Base-by-base conservation (phyloP, 1,140 invertebrate species). In the Calosoma granatense region DNA sequence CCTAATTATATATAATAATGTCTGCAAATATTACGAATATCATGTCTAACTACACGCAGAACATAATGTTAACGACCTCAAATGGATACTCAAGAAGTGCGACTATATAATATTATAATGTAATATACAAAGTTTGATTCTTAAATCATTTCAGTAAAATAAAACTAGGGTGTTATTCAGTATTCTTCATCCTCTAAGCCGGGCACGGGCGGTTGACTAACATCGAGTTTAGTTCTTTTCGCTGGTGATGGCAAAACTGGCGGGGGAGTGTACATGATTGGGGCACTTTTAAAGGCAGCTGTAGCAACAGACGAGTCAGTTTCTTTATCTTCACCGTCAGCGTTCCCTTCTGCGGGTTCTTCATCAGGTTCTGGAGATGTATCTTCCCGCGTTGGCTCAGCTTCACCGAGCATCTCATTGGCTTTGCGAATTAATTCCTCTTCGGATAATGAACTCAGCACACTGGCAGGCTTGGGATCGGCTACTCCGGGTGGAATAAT, bases 341-440 rank as follows among this genome's bases (percentile, higher is more conserved):
- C 17, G 19, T 22, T n/a, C 15, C 11, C 20, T 19, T 22, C 19
- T n/a, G n/a, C n/a, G 11, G 22, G 12, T 20, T 3, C n/a, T 54
- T 22, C 17, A 20, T 22, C 53, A n/a, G 19, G 54, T 39, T n/a
- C 54, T 51, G 55, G 55, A 21, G 43, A 41, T 39, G 55, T 41
- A 23, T 43, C 55, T 22, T 22, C 47, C 11, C 43, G 39, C 39
- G 22, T 41, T 47, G 39, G 55, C n/a, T 52, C 55, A 17, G 56
- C 57, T 22, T 76, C 73, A 0, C 72, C 74, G n/a, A 79, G 61
- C 64, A 79, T 76, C 63, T 81, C 77, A 22, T 74, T 75, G 0
- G 78, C 78, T 64, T 81, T 81, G 56, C 72, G 73, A 20, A 79
- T 78, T 20, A 79, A 59, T 62, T 80, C 78, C 47, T 76, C 67